phyloP scores from a whole-genome alignment of 2,888 invertebrate species.

The Lydus trimaculatus region DNA sequence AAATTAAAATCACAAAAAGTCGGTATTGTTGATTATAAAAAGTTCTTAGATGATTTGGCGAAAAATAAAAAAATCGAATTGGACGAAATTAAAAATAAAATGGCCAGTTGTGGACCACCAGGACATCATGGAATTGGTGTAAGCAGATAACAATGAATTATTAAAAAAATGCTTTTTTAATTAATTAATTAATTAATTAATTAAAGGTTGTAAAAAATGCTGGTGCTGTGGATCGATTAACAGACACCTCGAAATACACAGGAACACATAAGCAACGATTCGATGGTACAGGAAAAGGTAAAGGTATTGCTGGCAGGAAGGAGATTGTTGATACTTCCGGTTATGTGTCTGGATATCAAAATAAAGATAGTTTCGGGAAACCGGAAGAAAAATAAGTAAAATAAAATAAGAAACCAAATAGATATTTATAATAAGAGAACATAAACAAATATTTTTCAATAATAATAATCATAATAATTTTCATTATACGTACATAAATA shows the following conservation, averaged over 20 bases:
- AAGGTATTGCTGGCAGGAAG: constrained; percentile 84
- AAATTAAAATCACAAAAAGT: constrained; percentile 86
- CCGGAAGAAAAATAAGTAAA: constrained; percentile 9
- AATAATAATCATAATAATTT: constrained; percentile 19
- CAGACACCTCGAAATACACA: constrained; percentile 87
- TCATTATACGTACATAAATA: constrained; percentile 1
- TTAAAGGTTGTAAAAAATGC: constrained; percentile 52
- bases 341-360: constrained; percentile 85
- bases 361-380: constrained; percentile 78
- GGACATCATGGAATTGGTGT: constrained; percentile 65
- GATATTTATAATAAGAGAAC: background rate
- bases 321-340: constrained; percentile 66
- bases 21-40: constrained; percentile 78
- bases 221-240: constrained; percentile 75
- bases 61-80: constrained; percentile 84
- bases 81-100: constrained; percentile 79
- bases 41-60: constrained; percentile 85
- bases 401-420: background rate
- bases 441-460: background rate
- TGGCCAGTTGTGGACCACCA: constrained; percentile 82
- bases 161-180: too few relatives aligned
- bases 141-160: constrained; percentile 30
- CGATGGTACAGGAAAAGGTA: constrained; percentile 84
- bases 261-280: constrained; percentile 88
- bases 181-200: constrained; percentile 24